Percentiles rank a stretch among this genome's conserved stretches.
Evolutionary conservation across 2,888 invertebrate genomes (phyloP).

Genomic region (Tryphoninae sp.): DNA sequence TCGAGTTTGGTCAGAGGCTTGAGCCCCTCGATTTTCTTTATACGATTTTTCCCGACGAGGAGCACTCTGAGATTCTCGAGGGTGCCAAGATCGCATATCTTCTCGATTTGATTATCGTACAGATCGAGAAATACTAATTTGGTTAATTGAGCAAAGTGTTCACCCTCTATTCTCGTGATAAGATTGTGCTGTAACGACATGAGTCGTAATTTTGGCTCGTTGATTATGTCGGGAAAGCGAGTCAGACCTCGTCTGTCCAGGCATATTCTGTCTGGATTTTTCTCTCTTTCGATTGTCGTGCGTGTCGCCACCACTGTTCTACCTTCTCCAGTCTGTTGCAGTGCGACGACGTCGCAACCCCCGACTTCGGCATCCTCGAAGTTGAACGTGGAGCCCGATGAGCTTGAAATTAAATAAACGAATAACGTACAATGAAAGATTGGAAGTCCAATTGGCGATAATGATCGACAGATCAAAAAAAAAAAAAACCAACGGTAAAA

Average conservation of each 20-base stretch:
- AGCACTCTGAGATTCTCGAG: conserved; percentile 92
- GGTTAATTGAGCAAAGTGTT: conserved; percentile 83
- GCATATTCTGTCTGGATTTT: conserved; percentile 93
- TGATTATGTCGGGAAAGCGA: conserved; percentile 91
- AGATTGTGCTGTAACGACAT: conserved; percentile 96
- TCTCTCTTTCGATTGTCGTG: conserved; percentile 89
- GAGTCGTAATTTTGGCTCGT: conserved; percentile 90
- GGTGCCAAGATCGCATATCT: conserved; percentile 89
- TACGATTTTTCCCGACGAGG: conserved; percentile 95
- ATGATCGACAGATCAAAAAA: not conserved
- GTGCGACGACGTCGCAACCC: conserved; percentile 75
- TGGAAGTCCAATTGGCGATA: too few species aligned
- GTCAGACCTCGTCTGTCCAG: conserved; percentile 92
- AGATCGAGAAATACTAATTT: conserved; percentile 95
- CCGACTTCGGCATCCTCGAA: conserved; percentile 76
- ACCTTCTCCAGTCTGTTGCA: conserved; percentile 85
- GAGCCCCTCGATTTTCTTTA: conserved; percentile 90
- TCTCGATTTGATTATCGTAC: conserved; percentile 96
- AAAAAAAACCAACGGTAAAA: not conserved
- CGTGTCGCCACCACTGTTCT: conserved; percentile 87
- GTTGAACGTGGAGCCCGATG: conserved; percentile 71
- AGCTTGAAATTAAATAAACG: conserved; percentile 60
- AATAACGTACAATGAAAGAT: not conserved
- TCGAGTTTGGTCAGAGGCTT: conserved; percentile 89
- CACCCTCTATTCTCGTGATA: conserved; percentile 88